A percentile compares a stretch with the other conserved stretches of the same genome.
Conservation (phyloP, 2,113 vertebrate species). For the Dromaius novaehollandiae region DNA sequence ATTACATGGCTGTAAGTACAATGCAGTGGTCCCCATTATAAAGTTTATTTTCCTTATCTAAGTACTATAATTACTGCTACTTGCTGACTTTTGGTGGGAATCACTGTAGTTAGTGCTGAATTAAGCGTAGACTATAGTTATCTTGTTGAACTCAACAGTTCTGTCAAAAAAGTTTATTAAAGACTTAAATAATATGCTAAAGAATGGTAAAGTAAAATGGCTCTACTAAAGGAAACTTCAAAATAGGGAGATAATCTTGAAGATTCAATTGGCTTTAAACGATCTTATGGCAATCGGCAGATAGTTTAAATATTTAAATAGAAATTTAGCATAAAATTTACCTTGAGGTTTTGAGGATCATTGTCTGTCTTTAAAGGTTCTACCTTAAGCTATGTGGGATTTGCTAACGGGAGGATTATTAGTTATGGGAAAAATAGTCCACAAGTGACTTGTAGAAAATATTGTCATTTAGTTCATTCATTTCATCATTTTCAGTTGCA, state of each 20-base stretch:
- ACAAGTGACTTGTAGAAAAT: constrained; percentile 76
- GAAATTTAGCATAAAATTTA: constrained; percentile 74
- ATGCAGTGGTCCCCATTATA: constrained; percentile 63
- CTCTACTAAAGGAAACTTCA: constrained; percentile 60
- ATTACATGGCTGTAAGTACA: constrained; percentile 52
- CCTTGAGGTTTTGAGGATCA: constrained; percentile 74
- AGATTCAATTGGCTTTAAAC: constrained; percentile 66
- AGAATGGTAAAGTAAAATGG: constrained; percentile 67
- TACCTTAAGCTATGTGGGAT: constrained; percentile 73
- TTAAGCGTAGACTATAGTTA: constrained; percentile 70
- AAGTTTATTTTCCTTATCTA: constrained; percentile 39
- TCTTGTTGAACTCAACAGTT: constrained; percentile 73
- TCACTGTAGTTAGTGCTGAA: constrained; percentile 69
- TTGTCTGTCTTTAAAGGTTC: constrained; percentile 75
- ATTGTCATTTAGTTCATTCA: constrained; percentile 71
- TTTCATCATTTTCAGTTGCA: constrained; percentile 81
- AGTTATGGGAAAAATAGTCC: constrained; percentile 75
- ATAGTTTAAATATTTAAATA: constrained; percentile 75
- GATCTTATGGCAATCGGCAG: constrained; percentile 69
- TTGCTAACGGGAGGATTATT: constrained; percentile 77
- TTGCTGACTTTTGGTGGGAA: constrained; percentile 56
- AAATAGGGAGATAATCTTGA: constrained; percentile 58
- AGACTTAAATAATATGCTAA: constrained; percentile 65
- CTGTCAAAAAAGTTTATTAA: constrained; percentile 72
- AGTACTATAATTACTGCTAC: constrained; percentile 46